Base-by-base conservation (phyloP, 1,140 invertebrate species). In the Pararge aegeria region DNA sequence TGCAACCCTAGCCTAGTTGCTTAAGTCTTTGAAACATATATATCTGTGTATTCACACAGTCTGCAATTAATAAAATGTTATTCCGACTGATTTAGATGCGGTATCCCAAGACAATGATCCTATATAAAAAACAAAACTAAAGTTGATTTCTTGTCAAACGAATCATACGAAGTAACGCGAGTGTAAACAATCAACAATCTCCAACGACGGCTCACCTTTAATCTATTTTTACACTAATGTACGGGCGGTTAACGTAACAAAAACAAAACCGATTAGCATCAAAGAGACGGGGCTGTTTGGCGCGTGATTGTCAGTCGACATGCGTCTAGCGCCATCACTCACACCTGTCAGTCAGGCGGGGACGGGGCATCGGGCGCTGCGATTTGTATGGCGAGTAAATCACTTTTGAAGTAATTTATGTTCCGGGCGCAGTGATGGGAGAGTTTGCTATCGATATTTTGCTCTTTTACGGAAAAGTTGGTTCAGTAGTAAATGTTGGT, bases 371-470 rank as follows among this genome's bases (percentile, higher is more conserved):
- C 70, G 73, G 70, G 73, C 74, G 75, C 60, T 70, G 62, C 73
- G 77, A 70, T 83, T 83, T 82, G 76, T 80, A 79, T 73, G 66
- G 68, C 58, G 69, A 78, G 75, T 83, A 83, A 83, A 83, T 85
- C 78, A 81, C 82, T 80, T 79, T 74, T 80, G 73, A 79, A 82
- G 78, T 84, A 84, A 82, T 84, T 80, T 84, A 84, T 79, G 79
- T 70, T 62, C 46, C 21, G 40, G 24, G 29, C 38, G 42, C 72
- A 81, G 80, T 65, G 78, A 68, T 69, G 78, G 40, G 52, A 38
- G 0, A 5, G 5, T 6, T 0, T 30, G 10, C 1, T 51, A 37
- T 59, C 55, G 52, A 64, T 59, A 55, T 2, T 0, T 20, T 54
- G 18, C 42, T n/a, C 10, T 24, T 24, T 24, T 24, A 24, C n/a